phyloP scores from a whole-genome alignment of 2,797 vertebrate genomes.

The Mallotus villosus region DNA sequence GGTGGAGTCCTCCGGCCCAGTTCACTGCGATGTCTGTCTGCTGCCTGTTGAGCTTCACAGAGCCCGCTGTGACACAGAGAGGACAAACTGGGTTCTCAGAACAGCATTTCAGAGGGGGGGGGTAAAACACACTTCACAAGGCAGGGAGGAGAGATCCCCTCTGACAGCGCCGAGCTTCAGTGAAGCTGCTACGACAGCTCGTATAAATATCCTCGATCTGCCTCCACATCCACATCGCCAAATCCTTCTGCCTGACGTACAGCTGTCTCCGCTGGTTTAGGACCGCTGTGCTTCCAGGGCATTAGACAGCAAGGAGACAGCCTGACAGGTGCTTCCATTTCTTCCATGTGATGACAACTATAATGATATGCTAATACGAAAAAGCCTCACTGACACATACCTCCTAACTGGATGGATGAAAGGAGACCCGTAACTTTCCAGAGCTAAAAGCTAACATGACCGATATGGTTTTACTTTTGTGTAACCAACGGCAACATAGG shows the following conservation, averaged over 20 bases:
- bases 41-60: constrained; percentile 90
- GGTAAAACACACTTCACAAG: background rate
- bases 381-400: background rate
- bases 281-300: background rate
- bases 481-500: too few relatives aligned
- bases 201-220: background rate
- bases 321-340: background rate
- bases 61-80: constrained; percentile 73
- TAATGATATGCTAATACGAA: background rate
- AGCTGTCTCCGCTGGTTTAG: background rate
- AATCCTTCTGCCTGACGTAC: background rate
- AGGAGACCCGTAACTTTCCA: background rate
- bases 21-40: constrained; percentile 94
- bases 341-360: background rate
- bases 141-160: background rate
- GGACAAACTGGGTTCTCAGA: background rate
- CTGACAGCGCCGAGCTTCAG: background rate
- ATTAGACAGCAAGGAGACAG: background rate
- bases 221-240: background rate
- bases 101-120: background rate
- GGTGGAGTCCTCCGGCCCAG: constrained; percentile 93
- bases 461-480: too few relatives aligned
- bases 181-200: background rate
- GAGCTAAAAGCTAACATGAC: background rate
- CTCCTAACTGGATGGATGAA: background rate